phyloP scores from a whole-genome alignment of 2,113 vertebrate species.

The Apeltes quadracus region DNA sequence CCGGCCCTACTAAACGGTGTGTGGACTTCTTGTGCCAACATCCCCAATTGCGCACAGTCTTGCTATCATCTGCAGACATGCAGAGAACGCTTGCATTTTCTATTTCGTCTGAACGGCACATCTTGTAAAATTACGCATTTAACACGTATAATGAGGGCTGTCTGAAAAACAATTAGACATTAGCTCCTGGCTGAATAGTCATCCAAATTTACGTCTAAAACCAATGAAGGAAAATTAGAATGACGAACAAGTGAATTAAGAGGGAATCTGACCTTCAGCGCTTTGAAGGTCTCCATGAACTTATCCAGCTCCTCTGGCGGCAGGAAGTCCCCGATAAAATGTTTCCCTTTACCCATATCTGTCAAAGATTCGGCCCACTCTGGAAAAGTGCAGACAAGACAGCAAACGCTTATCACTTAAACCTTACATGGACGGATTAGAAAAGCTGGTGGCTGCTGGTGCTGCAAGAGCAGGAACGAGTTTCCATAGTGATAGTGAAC shows the following conservation, averaged over 20 bases:
- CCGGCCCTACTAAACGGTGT: not conserved
- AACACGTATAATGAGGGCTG: not conserved
- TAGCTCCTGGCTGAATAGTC: not conserved
- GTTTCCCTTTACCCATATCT: constrained; percentile 97
- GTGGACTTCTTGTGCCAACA: not conserved
- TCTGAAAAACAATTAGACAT: not conserved
- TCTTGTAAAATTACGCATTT: not conserved
- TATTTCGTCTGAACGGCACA: not conserved
- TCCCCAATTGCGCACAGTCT: not conserved
- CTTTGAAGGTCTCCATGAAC: constrained; percentile 99
- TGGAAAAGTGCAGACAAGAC: constrained; percentile 63
- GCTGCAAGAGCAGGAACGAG: not conserved
- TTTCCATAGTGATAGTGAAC: not conserved
- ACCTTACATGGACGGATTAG: not conserved
- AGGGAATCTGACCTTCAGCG: constrained; percentile 86
- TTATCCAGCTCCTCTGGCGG: constrained; percentile 96
- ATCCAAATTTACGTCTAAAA: not conserved
- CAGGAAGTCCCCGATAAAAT: constrained; percentile 97
- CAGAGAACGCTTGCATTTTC: not conserved
- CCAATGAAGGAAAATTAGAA: not conserved
- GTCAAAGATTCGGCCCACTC: constrained; percentile 98
- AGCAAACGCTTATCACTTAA: not conserved
- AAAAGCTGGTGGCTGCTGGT: not conserved
- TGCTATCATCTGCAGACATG: not conserved
- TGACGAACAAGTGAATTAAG: not conserved